Conservation (phyloP, 2,113 vertebrate species). For the Pluvialis apricaria region DNA sequence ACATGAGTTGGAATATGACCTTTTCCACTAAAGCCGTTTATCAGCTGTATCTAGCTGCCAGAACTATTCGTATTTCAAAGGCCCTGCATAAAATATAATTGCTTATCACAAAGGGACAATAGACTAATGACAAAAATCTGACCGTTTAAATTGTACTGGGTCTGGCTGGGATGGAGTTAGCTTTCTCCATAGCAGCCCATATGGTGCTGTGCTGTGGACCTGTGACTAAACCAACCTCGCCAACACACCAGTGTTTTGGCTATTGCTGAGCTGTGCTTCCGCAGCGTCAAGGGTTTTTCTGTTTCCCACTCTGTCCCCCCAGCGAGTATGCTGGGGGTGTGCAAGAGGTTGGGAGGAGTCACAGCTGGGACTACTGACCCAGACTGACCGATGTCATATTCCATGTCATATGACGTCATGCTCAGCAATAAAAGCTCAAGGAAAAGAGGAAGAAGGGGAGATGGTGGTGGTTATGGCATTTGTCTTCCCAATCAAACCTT, state of each 20-base stretch:
- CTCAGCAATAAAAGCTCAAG: background rate
- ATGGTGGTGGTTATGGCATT: fast-evolving
- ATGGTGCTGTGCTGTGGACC: background rate
- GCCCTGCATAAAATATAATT: background rate
- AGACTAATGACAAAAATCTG: background rate
- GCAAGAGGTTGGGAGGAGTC: background rate
- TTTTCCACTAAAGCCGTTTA: background rate
- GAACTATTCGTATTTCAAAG: background rate
- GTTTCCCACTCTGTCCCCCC: background rate
- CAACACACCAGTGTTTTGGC: background rate
- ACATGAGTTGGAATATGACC: background rate
- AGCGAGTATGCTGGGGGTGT: background rate
- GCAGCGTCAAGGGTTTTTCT: background rate
- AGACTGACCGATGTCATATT: fast-evolving
- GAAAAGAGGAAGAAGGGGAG: background rate
- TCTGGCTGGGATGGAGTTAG: background rate
- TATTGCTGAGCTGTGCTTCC: background rate
- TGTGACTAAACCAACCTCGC: background rate
- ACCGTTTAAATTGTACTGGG: background rate
- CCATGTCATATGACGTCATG: no score
- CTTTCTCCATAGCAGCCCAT: fast-evolving
- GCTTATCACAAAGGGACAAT: background rate
- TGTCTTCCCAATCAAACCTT: background rate
- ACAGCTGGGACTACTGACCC: background rate
- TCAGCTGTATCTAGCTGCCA: background rate